Percentiles rank a stretch among this genome's conserved stretches.
These are phyloP conservation scores for Indri indri DNA, from an alignment of 2,113 vertebrate genomes.

Conservation along the genomic window DNA sequence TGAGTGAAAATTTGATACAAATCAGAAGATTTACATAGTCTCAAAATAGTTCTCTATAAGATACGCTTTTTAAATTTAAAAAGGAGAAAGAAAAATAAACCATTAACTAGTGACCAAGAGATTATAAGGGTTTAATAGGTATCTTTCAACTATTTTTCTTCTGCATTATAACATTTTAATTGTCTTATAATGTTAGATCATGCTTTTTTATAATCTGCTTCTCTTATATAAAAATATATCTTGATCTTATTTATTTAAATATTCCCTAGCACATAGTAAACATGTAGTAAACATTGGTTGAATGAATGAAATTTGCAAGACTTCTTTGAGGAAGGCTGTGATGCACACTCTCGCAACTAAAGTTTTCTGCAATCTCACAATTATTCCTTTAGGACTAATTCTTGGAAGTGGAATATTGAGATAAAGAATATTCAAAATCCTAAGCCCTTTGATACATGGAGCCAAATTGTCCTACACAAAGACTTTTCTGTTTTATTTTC, in stretches of 20 bases:
- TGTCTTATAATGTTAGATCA: background rate
- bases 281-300: background rate
- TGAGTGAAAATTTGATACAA: background rate
- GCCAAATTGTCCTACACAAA: background rate
- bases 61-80: background rate
- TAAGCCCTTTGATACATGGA: background rate
- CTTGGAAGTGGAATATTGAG: background rate
- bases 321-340: background rate
- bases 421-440: slow-evolving; percentile 5
- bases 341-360: background rate
- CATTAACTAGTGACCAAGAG: background rate
- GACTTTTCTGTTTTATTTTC: background rate
- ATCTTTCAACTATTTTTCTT: background rate
- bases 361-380: background rate
- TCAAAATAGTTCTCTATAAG: background rate
- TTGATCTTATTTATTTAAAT: slow-evolving; percentile 10
- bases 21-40: background rate
- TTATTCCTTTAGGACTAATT: background rate
- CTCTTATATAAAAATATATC: slow-evolving; percentile 17
- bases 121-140: background rate
- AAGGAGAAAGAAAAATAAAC: background rate
- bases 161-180: background rate
- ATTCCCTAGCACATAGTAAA: background rate
- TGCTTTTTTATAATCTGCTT: slow-evolving; percentile 4
- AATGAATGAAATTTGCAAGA: slow-evolving; percentile 12